Evolutionary conservation across 1,140 invertebrate species (phyloP).

Genomic region (Conopomorpha cramerella): DNA sequence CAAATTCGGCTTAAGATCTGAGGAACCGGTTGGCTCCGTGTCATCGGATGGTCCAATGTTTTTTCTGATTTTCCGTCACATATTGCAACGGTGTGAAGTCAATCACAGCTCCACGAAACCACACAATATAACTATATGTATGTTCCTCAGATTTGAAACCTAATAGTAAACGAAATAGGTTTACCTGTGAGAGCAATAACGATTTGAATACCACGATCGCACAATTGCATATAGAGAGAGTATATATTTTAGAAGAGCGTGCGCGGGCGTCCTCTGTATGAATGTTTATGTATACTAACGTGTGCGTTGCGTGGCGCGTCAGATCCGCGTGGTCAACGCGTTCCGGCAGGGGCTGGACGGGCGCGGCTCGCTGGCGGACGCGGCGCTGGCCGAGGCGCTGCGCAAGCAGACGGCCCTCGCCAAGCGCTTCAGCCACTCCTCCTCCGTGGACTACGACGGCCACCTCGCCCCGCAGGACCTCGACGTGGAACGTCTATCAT

Average conservation of each 20-base stretch:
- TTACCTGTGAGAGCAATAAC: too few species aligned
- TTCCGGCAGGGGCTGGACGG: constrained; percentile 97
- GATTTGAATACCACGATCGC: too few species aligned
- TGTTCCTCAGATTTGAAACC: too few species aligned
- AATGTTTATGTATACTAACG: background rate
- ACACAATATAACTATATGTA: too few species aligned
- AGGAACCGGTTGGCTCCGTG: too few species aligned
- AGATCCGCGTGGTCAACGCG: constrained; percentile 98
- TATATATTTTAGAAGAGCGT: background rate
- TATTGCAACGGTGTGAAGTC: too few species aligned
- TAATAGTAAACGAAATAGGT: too few species aligned
- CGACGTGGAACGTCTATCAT: constrained; percentile 87
- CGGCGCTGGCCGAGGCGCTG: constrained; percentile 85
- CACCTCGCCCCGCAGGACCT: constrained; percentile 86
- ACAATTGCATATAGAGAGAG: too few species aligned
- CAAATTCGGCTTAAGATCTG: too few species aligned
- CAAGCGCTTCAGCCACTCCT: constrained; percentile 87
- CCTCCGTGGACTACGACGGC: constrained; percentile 88
- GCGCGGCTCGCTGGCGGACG: constrained; percentile 88
- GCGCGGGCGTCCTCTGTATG: background rate
- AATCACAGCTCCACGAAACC: too few species aligned
- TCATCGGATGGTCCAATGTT: too few species aligned
- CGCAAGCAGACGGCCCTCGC: constrained; percentile 88
- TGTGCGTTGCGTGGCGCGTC: constrained; percentile 13
- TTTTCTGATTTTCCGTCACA: too few species aligned